Conservation (phyloP, 1,140 invertebrate species). For the Aleiodes sp. region DNA sequence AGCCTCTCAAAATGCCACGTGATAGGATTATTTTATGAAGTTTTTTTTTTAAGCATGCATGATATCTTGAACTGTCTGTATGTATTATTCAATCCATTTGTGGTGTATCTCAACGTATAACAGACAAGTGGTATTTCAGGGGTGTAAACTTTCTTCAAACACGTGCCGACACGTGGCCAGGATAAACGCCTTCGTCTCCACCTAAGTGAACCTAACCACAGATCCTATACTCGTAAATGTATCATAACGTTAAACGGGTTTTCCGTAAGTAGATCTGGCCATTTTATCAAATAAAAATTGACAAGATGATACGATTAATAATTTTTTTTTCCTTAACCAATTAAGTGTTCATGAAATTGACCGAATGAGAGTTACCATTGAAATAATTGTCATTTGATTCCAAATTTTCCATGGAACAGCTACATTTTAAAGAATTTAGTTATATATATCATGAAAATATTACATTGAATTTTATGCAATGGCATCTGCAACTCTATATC, state of each 20-base stretch:
- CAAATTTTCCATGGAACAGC: too few relatives aligned
- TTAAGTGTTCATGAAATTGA: too few relatives aligned
- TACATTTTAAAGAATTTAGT: too few relatives aligned
- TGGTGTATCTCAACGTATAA: not conserved
- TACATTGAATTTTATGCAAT: not conserved
- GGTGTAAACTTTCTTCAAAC: constrained; percentile 26
- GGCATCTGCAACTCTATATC: constrained; percentile 40
- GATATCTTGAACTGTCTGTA: constrained; percentile 13
- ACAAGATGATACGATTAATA: too few relatives aligned
- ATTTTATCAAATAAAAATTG: too few relatives aligned
- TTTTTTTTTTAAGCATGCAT: constrained; percentile 24
- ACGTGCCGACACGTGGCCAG: constrained; percentile 48
- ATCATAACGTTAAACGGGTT: not conserved
- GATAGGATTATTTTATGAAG: constrained; percentile 45
- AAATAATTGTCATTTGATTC: too few relatives aligned
- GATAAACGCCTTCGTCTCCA: constrained; percentile 32
- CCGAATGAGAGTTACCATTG: too few relatives aligned
- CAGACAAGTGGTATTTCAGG: constrained; percentile 10
- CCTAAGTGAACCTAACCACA: constrained; percentile 24
- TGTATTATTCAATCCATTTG: constrained; percentile 23
- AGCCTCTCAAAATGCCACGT: constrained; percentile 39
- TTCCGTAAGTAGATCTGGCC: too few relatives aligned
- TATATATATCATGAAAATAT: constrained; percentile 18
- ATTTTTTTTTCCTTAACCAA: too few relatives aligned
- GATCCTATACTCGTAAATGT: not conserved